Conservation (phyloP, 2,797 vertebrate genomes). For the Microctenopoma stevenorrisi region DNA sequence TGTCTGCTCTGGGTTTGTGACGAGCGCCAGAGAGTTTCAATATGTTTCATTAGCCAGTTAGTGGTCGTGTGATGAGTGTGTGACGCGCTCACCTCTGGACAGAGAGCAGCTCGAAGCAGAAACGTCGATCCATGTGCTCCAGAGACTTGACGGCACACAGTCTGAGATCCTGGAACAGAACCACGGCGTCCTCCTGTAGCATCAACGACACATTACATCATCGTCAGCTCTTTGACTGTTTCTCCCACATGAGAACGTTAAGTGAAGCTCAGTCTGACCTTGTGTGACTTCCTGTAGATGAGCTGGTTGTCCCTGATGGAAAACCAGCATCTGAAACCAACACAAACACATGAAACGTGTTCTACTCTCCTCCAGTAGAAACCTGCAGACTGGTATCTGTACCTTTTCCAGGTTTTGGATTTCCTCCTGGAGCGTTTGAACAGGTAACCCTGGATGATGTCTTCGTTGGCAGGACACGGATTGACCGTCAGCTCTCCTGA, state of each 20-base stretch:
- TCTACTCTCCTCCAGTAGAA: not conserved
- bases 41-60: too few species aligned
- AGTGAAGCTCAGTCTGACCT: slow-evolving; percentile 58
- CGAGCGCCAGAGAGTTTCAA: too few species aligned
- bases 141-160: slow-evolving; percentile 81
- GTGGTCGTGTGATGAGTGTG: not conserved
- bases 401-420: slow-evolving; percentile 85
- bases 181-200: slow-evolving; percentile 69
- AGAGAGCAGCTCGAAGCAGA: slow-evolving; percentile 84
- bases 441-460: slow-evolving; percentile 80
- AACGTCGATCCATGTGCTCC: slow-evolving; percentile 78
- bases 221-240: not conserved
- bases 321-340: slow-evolving; percentile 80
- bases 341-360: not conserved
- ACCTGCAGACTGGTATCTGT: not conserved
- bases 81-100: slow-evolving; percentile 77
- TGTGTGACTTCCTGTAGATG: slow-evolving; percentile 81
- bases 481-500: slow-evolving; percentile 73
- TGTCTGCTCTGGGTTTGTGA: too few species aligned
- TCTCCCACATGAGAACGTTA: not conserved
- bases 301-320: slow-evolving; percentile 81
- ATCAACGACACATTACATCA: not conserved
- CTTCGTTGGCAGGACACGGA: slow-evolving; percentile 46
- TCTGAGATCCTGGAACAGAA: slow-evolving; percentile 83
- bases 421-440: slow-evolving; percentile 84